A percentile compares a stretch with the other conserved stretches of the same genome.
Conservation (phyloP, 2,113 vertebrate species). For the Setophaga kirtlandii region DNA sequence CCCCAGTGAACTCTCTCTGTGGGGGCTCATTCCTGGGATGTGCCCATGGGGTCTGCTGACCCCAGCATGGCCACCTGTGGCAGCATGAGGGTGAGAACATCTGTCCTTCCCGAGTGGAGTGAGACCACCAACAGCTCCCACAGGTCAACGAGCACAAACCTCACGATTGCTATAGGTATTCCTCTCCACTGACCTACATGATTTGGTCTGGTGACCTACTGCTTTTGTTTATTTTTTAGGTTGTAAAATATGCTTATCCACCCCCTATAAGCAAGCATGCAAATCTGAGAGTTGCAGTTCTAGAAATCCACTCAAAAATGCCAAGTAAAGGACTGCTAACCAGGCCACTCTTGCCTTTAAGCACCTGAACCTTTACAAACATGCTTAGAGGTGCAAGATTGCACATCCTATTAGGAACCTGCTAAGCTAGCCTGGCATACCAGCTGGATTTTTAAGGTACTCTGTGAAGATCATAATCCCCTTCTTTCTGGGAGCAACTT, state of each 20-base stretch:
- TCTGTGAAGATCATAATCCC: conserved; percentile 42
- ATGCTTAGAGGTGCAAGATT: not conserved
- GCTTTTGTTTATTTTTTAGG: conserved; percentile 55
- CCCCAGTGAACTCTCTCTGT: not conserved
- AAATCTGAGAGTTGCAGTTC: not conserved
- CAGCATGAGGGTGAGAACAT: not conserved
- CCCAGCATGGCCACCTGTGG: not conserved
- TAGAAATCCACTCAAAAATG: not conserved
- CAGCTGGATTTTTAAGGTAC: conserved; percentile 14
- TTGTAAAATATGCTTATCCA: conserved; percentile 59
- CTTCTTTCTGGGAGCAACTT: conserved; percentile 50
- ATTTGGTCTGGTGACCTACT: conserved; percentile 57
- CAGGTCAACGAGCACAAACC: conserved; percentile 54
- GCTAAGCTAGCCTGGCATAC: not conserved
- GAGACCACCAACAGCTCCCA: conserved; percentile 55
- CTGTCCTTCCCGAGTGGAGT: conserved; percentile 22
- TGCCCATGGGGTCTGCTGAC: not conserved
- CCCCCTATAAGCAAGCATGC: conserved; percentile 1
- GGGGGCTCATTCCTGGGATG: not conserved
- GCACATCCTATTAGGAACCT: conserved; percentile 13
- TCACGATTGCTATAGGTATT: conserved; percentile 26
- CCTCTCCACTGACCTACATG: conserved; percentile 65
- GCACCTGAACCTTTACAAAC: conserved; percentile 13
- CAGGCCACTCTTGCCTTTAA: not conserved
- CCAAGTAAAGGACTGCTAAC: not conserved